phyloP scores from a whole-genome alignment of 2,113 vertebrate genomes.

The Apodemus sylvaticus region DNA sequence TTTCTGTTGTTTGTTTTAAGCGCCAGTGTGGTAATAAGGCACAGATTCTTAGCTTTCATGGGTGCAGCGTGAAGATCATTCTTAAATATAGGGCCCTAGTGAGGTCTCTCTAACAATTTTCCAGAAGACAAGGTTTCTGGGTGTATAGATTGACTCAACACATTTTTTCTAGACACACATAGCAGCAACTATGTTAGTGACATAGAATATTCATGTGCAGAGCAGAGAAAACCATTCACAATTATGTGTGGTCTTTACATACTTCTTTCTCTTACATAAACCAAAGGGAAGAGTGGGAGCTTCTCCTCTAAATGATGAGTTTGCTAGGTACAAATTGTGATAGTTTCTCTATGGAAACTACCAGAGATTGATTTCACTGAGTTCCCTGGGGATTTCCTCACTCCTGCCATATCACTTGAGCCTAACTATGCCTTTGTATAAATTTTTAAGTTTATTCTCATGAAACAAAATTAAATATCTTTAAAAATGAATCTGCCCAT shows the following conservation, averaged over 20 bases:
- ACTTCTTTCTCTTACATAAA: background rate
- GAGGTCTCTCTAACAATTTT: background rate
- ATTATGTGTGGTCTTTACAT: background rate
- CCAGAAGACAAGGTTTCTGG: background rate
- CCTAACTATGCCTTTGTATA: background rate
- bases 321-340: background rate
- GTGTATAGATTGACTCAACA: background rate
- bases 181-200: background rate
- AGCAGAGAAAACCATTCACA: background rate
- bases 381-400: background rate
- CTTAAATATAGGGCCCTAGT: background rate
- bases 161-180: background rate
- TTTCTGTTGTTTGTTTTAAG: background rate
- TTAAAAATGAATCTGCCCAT: background rate
- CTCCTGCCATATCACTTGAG: background rate
- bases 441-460: background rate
- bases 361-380: background rate
- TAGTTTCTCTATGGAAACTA: background rate
- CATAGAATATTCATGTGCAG: background rate
- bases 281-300: background rate
- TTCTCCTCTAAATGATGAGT: background rate
- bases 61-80: background rate
- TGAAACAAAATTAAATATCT: background rate
- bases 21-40: background rate
- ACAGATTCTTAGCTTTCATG: background rate